These are phyloP conservation scores for Magallana angulata DNA, from an alignment of 1,140 invertebrate species.

Conservation along the genomic window DNA sequence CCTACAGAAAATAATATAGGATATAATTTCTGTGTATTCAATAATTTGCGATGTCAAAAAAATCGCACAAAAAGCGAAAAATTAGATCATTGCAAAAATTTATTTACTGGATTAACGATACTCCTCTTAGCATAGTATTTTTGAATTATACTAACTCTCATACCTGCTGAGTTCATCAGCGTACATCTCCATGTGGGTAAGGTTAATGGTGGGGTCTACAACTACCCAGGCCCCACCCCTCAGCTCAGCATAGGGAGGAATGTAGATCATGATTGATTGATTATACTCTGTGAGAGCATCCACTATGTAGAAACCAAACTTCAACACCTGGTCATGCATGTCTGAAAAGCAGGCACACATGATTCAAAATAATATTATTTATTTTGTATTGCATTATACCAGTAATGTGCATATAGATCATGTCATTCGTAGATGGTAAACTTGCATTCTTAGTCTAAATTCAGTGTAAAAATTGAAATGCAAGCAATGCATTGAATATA, in stretches of 20 bases:
- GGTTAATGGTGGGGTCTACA: conserved; percentile 97
- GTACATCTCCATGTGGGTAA: conserved; percentile 98
- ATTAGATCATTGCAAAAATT: background rate
- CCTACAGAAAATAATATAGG: background rate
- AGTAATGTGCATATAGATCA: too few species aligned
- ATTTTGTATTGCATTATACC: too few species aligned
- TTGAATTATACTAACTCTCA: conserved; percentile 12
- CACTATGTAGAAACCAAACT: conserved; percentile 99
- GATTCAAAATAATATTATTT: too few species aligned
- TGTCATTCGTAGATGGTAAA: too few species aligned
- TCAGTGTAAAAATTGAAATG: too few species aligned
- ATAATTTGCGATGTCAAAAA: too few species aligned
- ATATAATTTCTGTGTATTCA: background rate
- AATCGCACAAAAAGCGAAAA: background rate
- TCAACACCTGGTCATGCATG: conserved; percentile 99
- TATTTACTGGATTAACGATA: background rate
- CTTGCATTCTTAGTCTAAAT: too few species aligned
- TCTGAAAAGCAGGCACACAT: conserved; percentile 82
- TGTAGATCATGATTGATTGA: conserved; percentile 96
- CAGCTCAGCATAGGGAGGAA: conserved; percentile 96
- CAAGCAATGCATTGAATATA: too few species aligned
- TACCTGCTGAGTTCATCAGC: conserved; percentile 93
- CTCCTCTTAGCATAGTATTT: background rate
- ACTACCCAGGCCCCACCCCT: conserved; percentile 99
- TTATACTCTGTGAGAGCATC: conserved; percentile 93